phyloP scores from a whole-genome alignment of 2,113 vertebrate species.

The Stictonetta naevosa region DNA sequence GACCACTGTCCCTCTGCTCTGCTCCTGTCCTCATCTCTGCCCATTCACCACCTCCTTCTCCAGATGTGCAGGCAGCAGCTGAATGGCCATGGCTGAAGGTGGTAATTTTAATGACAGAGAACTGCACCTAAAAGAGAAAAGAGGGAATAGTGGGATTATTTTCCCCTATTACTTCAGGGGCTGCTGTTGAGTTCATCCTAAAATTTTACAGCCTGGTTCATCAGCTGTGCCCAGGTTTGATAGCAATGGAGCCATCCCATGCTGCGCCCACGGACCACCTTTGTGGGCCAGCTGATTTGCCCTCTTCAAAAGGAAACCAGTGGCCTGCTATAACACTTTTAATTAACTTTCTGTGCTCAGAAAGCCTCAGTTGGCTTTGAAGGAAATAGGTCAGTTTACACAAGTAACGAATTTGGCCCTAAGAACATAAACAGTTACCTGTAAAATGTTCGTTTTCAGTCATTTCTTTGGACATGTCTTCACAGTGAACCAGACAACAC shows the following conservation, averaged over 20 bases:
- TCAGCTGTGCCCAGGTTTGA: rapidly evolving
- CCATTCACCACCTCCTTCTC: background rate
- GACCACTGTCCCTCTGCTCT: no score
- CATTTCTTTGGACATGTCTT: background rate
- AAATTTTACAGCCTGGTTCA: background rate
- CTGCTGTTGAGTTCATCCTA: background rate
- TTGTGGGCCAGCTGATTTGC: background rate
- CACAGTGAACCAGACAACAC: slow-evolving; percentile 1
- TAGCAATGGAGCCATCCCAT: rapidly evolving
- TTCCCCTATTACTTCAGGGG: background rate
- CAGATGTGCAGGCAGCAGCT: background rate
- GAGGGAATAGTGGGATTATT: background rate
- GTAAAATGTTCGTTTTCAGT: background rate
- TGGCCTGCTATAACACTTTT: background rate
- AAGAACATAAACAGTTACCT: background rate
- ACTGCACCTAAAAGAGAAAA: background rate
- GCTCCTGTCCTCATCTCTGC: background rate
- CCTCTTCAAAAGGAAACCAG: background rate
- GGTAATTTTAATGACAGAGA: background rate
- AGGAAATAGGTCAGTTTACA: background rate
- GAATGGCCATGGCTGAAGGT: background rate
- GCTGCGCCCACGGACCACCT: rapidly evolving
- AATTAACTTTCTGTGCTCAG: background rate
- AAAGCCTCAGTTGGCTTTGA: slow-evolving; percentile 2
- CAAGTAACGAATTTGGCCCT: background rate